Evolutionary conservation across 2,113 vertebrate species (phyloP).

Genomic region (Melanerpes aurifrons): DNA sequence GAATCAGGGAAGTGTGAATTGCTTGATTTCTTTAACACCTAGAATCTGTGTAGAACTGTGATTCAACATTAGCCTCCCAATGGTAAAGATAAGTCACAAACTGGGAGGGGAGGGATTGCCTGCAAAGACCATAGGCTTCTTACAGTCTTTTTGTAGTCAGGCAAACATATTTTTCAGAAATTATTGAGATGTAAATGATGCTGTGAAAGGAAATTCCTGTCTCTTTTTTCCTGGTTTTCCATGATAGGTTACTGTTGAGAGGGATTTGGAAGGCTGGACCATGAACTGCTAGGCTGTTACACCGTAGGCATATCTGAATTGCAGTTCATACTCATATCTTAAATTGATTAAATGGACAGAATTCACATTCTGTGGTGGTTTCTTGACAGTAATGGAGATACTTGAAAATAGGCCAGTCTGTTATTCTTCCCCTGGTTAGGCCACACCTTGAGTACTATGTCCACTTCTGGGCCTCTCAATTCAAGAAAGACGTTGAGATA

Average conservation of each 20-base stretch:
- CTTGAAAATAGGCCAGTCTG: not conserved
- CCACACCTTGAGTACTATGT: no score
- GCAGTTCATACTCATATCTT: not conserved
- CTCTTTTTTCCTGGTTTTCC: not conserved
- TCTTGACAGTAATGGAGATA: not conserved
- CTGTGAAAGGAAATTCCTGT: not conserved
- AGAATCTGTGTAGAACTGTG: accelerated
- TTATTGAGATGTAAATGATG: not conserved
- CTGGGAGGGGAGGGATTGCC: not conserved
- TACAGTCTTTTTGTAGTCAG: not conserved
- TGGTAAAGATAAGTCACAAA: not conserved
- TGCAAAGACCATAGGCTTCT: not conserved
- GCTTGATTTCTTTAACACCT: not conserved
- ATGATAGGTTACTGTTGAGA: not conserved
- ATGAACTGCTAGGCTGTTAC: not conserved
- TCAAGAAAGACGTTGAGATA: no score
- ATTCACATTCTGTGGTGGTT: not conserved
- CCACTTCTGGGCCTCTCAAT: no score
- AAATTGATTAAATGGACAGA: not conserved
- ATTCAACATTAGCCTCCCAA: not conserved
- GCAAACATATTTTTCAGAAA: not conserved
- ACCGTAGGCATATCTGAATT: not conserved
- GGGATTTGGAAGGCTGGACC: not conserved
- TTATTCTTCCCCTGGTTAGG: not conserved
- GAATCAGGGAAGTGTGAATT: not conserved